phyloP scores from a whole-genome alignment of 2,888 invertebrate genomes.

The Orthosia cruda region DNA sequence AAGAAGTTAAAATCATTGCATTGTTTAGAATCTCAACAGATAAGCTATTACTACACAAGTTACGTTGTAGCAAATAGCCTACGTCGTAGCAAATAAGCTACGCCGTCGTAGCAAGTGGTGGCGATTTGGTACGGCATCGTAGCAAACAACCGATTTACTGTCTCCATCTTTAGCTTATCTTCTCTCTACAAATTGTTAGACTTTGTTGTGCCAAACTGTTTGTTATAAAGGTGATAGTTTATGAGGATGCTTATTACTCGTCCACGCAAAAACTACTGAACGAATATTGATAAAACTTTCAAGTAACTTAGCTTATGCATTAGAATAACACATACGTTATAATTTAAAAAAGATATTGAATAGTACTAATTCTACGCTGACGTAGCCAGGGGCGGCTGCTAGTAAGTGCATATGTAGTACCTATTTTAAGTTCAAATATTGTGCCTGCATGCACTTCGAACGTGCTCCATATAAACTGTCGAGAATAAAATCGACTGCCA shows the following conservation, averaged over 20 bases:
- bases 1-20: background rate
- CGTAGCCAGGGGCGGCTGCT: too few relatives aligned
- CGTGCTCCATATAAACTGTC: conserved; percentile 23
- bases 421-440: background rate
- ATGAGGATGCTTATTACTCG: too few relatives aligned
- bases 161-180: background rate
- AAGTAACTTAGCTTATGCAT: too few relatives aligned
- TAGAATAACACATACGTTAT: too few relatives aligned
- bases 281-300: too few relatives aligned
- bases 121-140: conserved; percentile 25
- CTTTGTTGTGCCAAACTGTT: background rate
- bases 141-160: conserved; percentile 16
- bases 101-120: conserved; percentile 29
- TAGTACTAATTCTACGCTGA: too few relatives aligned
- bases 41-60: background rate
- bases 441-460: background rate
- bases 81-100: conserved; percentile 38
- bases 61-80: conserved; percentile 15
- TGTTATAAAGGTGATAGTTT: too few relatives aligned
- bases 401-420: too few relatives aligned
- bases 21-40: background rate
- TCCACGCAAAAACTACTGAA: too few relatives aligned
- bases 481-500: conserved; percentile 50
- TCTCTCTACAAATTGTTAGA: background rate
- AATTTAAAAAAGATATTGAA: too few relatives aligned